Conservation (phyloP, 2,113 vertebrate genomes). For the Mellivora capensis region DNA sequence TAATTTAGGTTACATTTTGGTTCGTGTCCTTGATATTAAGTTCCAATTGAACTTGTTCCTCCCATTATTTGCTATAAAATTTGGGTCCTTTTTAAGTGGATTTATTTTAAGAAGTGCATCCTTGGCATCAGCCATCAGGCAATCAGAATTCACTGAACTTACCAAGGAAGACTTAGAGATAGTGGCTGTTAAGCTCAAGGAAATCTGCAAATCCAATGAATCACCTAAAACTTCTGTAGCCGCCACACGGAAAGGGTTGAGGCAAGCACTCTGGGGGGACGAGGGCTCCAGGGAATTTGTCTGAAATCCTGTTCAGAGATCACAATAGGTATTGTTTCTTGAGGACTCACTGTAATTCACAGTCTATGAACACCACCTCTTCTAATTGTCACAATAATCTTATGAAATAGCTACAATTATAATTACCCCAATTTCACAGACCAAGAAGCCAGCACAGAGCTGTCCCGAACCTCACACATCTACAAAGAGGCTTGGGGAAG, state of each 20-base stretch:
- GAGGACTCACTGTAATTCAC: neutral
- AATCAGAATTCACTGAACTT: neutral
- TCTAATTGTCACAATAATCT: neutral
- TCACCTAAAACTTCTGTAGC: neutral
- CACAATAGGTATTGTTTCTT: neutral
- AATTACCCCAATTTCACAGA: neutral
- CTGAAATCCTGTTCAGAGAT: neutral
- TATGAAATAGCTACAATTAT: neutral
- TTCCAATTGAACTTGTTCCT: neutral
- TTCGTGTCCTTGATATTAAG: neutral
- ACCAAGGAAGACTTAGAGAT: neutral
- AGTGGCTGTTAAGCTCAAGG: neutral
- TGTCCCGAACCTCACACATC: neutral
- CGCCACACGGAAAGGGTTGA: fast-evolving
- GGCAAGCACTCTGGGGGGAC: neutral
- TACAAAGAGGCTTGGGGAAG: neutral
- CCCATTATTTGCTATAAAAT: neutral
- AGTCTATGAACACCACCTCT: neutral
- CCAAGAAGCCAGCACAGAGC: neutral
- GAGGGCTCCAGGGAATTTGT: neutral
- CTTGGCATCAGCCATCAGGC: no score
- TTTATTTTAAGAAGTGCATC: neutral
- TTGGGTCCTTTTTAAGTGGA: neutral
- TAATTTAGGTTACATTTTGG: neutral
- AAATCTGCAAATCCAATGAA: neutral